These are phyloP conservation scores for Yponomeuta plumbellus DNA, from an alignment of 2,888 invertebrate genomes.

Conservation along the genomic window DNA sequence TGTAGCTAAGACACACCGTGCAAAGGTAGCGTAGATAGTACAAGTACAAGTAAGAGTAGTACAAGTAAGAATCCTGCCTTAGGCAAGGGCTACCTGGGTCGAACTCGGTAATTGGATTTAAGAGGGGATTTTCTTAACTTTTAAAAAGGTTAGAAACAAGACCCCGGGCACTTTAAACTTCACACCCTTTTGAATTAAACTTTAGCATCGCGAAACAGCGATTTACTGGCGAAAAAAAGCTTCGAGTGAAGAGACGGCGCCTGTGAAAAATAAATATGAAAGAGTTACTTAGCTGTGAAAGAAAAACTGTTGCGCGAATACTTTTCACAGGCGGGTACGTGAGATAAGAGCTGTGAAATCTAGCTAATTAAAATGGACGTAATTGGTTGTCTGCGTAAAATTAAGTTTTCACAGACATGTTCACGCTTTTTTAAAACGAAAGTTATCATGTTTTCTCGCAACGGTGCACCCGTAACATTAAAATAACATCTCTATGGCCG, in stretches of 20 bases:
- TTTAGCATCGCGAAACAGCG: slow-evolving; percentile 21
- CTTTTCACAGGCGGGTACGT: not conserved
- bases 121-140: slow-evolving; percentile 29
- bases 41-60: not conserved
- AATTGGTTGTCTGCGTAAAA: too few relatives aligned
- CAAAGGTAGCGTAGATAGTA: not conserved
- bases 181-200: slow-evolving; percentile 29
- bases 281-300: not conserved
- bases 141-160: slow-evolving; percentile 29
- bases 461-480: too few relatives aligned
- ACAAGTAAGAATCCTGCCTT: not conserved
- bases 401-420: too few relatives aligned
- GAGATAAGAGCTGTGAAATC: too few relatives aligned
- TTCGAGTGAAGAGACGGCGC: not conserved
- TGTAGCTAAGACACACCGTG: not conserved
- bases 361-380: too few relatives aligned
- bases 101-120: slow-evolving; percentile 34
- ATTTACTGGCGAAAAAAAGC: not conserved
- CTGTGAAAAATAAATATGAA: not conserved
- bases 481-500: too few relatives aligned
- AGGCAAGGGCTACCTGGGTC: slow-evolving; percentile 12
- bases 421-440: too few relatives aligned
- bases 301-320: not conserved
- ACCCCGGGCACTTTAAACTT: slow-evolving; percentile 28
- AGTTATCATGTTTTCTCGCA: too few relatives aligned